Conservation (phyloP, 2,888 invertebrate genomes). For the Disparrhopalites patrizii region DNA sequence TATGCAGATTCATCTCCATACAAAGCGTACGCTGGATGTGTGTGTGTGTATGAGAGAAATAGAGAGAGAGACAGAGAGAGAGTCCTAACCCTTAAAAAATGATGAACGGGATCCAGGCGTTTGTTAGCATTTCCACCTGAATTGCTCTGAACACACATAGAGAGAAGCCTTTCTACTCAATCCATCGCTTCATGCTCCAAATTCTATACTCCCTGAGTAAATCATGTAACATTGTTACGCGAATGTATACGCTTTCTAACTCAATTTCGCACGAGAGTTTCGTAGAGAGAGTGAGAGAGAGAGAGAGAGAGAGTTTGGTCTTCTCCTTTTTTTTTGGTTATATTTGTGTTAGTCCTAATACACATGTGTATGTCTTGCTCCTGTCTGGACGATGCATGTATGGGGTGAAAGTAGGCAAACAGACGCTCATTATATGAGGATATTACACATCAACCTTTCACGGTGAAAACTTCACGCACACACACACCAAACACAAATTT, state of each 20-base stretch:
- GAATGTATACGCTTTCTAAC: constrained; percentile 26
- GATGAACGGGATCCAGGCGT: constrained; percentile 41
- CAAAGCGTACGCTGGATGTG: constrained; percentile 18
- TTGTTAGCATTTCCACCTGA: constrained; percentile 49
- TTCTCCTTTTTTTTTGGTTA: not conserved
- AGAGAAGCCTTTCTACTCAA: constrained; percentile 23
- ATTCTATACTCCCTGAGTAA: constrained; percentile 33
- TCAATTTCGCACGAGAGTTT: constrained; percentile 28
- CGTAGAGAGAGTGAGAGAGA: too few species aligned
- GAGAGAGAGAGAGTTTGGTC: too few species aligned
- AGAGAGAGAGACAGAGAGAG: constrained; percentile 17
- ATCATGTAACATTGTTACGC: constrained; percentile 36
- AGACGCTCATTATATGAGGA: constrained; percentile 3
- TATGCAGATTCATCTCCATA: constrained; percentile 36
- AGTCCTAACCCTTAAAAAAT: constrained; percentile 39
- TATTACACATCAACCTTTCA: too few species aligned
- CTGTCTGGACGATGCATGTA: constrained; percentile 7
- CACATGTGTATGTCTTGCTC: too few species aligned
- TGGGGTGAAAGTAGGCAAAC: constrained; percentile 2
- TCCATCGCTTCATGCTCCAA: constrained; percentile 29
- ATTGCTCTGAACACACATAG: constrained; percentile 41
- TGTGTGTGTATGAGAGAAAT: too few species aligned
- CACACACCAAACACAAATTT: too few species aligned
- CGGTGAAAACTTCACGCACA: too few species aligned
- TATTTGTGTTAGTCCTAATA: constrained; percentile 1